Evolutionary conservation across 1,140 invertebrate species (phyloP).

Genomic region (Acyrthosiphon pisum): DNA sequence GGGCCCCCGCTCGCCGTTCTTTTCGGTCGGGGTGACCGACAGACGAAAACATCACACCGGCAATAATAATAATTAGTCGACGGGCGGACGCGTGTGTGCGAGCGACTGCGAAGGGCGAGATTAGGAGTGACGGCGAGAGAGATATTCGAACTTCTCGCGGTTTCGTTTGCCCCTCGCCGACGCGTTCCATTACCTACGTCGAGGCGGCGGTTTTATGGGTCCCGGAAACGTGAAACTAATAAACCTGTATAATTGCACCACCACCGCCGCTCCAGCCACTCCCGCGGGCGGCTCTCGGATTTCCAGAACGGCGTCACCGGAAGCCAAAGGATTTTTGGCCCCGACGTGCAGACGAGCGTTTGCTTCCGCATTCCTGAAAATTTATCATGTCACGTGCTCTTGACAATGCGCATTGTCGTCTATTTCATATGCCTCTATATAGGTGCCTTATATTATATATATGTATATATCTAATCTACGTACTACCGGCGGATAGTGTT

Average conservation of each 20-base stretch:
- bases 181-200: conserved; percentile 20
- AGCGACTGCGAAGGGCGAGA: background rate
- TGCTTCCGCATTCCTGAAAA: background rate
- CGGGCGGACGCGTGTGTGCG: background rate
- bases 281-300: background rate
- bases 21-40: conserved; percentile 13
- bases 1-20: background rate
- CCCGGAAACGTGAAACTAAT: conserved; percentile 52
- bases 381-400: background rate
- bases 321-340: background rate
- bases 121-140: background rate
- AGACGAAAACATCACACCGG: conserved; percentile 21
- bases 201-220: conserved; percentile 28
- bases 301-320: background rate
- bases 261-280: background rate
- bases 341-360: background rate
- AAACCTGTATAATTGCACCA: conserved; percentile 28
- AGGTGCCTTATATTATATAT: no score
- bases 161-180: background rate
- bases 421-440: no score
- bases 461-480: no score
- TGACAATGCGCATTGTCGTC: no score
- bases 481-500: no score
- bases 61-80: conserved; percentile 44
- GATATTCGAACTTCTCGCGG: background rate